Evolutionary conservation across 2,113 vertebrate species (phyloP).

Genomic region (Smithornis capensis): DNA sequence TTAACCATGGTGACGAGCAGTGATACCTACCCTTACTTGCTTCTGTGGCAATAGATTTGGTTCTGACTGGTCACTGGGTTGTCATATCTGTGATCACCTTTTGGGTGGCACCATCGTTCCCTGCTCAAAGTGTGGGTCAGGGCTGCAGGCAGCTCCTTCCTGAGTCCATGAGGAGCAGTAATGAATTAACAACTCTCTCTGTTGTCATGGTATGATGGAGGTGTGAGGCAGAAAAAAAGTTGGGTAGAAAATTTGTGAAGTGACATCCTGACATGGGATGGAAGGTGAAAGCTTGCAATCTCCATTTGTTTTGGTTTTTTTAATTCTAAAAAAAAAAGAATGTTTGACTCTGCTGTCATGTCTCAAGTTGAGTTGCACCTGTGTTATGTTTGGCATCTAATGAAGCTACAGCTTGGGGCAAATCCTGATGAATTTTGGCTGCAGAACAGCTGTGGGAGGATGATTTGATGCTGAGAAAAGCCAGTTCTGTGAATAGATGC

Average conservation of each 20-base stretch:
- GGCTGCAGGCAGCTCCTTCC: neutral
- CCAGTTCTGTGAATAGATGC: neutral
- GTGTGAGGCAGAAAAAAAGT: neutral
- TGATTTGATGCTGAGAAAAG: neutral
- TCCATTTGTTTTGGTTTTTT: neutral
- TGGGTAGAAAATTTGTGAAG: neutral
- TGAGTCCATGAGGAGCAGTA: accelerated
- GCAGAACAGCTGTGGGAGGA: neutral
- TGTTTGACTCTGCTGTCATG: neutral
- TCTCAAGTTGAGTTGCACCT: neutral
- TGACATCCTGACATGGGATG: neutral
- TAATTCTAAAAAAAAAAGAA: neutral
- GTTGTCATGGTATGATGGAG: neutral
- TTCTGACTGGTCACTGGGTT: neutral
- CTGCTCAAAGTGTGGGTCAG: neutral
- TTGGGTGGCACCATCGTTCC: neutral
- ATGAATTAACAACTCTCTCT: neutral
- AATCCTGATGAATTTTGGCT: neutral
- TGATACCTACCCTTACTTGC: accelerated
- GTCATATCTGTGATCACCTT: accelerated
- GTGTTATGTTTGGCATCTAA: neutral
- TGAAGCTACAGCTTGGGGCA: neutral
- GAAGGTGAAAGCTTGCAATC: neutral
- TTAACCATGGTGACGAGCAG: accelerated
- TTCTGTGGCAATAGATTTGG: neutral